phyloP scores from a whole-genome alignment of 2,113 vertebrate genomes.

The Catharus minimus region DNA sequence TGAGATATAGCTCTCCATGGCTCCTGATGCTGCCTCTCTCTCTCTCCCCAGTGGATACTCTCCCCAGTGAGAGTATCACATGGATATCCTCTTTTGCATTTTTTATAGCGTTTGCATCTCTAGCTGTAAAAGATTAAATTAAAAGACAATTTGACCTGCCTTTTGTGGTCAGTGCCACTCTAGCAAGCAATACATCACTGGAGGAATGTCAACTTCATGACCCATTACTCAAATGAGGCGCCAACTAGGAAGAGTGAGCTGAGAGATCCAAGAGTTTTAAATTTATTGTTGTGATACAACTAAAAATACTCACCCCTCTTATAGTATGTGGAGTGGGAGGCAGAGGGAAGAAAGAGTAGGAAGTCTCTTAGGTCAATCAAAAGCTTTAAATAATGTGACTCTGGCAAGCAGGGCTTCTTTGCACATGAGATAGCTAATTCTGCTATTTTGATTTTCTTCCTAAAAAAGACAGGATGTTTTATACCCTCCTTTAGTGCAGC shows the following conservation, averaged over 20 bases:
- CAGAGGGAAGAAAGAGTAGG: slow-evolving; percentile 1
- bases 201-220: slow-evolving; percentile 49
- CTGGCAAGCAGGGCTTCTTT: background rate
- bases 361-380: slow-evolving; percentile 30
- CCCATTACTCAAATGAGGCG: slow-evolving; percentile 47
- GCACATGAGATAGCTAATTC: background rate
- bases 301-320: background rate
- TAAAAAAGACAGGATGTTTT: background rate
- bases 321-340: background rate
- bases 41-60: background rate
- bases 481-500: background rate
- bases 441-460: background rate
- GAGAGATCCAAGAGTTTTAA: slow-evolving; percentile 15
- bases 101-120: background rate
- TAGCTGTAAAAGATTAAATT: slow-evolving; percentile 55
- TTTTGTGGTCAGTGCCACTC: slow-evolving; percentile 43
- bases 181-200: slow-evolving; percentile 42
- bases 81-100: slow-evolving; percentile 1
- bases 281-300: slow-evolving; percentile 36
- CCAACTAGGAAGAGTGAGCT: slow-evolving; percentile 18
- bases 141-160: slow-evolving; percentile 37
- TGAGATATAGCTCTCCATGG: slow-evolving; percentile 19
- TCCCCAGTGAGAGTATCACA: slow-evolving; percentile 12
- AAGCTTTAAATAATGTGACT: slow-evolving; percentile 37
- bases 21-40: background rate